Percentiles rank a stretch among this genome's conserved stretches.
Evolutionary conservation across 2,888 invertebrate species (phyloP).

Genomic region (Pterobdella sp.): DNA sequence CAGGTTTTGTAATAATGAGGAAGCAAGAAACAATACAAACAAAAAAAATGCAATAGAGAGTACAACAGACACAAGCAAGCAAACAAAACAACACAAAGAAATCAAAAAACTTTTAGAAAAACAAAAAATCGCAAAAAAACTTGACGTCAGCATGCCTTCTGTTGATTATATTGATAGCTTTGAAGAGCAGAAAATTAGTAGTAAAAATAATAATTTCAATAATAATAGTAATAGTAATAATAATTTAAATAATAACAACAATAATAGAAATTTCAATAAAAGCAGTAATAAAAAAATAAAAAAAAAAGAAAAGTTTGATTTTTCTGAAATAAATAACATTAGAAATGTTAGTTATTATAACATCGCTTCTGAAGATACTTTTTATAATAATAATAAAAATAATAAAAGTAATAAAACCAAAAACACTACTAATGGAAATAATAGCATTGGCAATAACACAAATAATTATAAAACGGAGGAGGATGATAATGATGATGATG

Average conservation of each 20-base stretch:
- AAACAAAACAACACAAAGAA: neutral
- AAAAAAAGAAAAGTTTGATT: no score
- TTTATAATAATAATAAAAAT: neutral
- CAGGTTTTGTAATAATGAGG: no score
- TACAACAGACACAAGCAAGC: neutral
- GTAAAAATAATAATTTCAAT: neutral
- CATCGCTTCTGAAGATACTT: no score
- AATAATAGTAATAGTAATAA: neutral
- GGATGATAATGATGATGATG: constrained; percentile 2
- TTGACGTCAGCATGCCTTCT: neutral
- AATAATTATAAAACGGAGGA: neutral
- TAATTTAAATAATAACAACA: neutral
- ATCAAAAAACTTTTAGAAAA: neutral
- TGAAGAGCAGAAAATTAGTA: neutral
- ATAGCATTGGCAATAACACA: neutral
- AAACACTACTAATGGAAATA: neutral
- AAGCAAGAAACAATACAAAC: neutral
- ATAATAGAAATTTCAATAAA: neutral
- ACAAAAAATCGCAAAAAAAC: neutral
- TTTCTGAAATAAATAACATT: no score
- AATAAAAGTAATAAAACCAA: neutral
- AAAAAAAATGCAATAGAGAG: neutral
- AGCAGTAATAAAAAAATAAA: no score
- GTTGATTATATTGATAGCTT: neutral
- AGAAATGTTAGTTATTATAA: no score